Evolutionary conservation across 2,888 invertebrate genomes (phyloP).

Genomic region (Scaptomyza caliginosa): DNA sequence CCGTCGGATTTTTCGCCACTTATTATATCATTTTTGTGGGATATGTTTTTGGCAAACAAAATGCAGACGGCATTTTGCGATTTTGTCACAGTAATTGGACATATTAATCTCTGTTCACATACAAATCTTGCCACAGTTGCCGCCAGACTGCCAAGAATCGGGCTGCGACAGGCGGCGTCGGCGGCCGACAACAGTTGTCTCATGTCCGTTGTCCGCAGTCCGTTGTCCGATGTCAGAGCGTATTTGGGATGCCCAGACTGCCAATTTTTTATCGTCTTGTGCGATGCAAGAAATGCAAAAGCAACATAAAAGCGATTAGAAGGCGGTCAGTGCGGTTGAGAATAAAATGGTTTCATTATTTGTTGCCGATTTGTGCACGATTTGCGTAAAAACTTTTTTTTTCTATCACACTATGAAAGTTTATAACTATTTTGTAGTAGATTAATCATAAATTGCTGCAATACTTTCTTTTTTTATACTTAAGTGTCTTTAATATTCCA

Average conservation of each 20-base stretch:
- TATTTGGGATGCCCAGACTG: slow-evolving; percentile 58
- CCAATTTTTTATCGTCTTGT: slow-evolving; percentile 60
- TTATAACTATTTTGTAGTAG: not conserved
- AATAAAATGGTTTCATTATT: slow-evolving; percentile 10
- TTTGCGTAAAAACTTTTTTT: slow-evolving; percentile 5
- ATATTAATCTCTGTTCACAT: slow-evolving; percentile 83
- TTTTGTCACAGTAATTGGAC: slow-evolving; percentile 84
- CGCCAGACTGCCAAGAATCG: slow-evolving; percentile 61
- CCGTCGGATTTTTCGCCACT: slow-evolving; percentile 55
- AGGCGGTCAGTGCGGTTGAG: slow-evolving; percentile 9
- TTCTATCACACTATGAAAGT: not conserved
- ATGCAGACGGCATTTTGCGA: slow-evolving; percentile 81
- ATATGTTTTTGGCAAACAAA: slow-evolving; percentile 54
- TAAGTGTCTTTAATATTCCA: slow-evolving; percentile 6
- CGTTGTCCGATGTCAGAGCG: slow-evolving; percentile 36
- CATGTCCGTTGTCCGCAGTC: slow-evolving; percentile 9
- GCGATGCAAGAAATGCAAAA: slow-evolving; percentile 34
- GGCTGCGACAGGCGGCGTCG: slow-evolving; percentile 50
- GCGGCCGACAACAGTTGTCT: slow-evolving; percentile 45
- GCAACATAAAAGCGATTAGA: slow-evolving; percentile 39
- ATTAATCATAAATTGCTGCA: not conserved
- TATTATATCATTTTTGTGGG: slow-evolving; percentile 73
- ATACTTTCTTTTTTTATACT: not conserved
- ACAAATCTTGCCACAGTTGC: slow-evolving; percentile 55
- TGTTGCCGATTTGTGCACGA: slow-evolving; percentile 15